A percentile compares a stretch with the other conserved stretches of the same genome.
These are phyloP conservation scores for Xyliphius kryptos DNA, from an alignment of 2,113 vertebrate genomes.

Conservation along the genomic window DNA sequence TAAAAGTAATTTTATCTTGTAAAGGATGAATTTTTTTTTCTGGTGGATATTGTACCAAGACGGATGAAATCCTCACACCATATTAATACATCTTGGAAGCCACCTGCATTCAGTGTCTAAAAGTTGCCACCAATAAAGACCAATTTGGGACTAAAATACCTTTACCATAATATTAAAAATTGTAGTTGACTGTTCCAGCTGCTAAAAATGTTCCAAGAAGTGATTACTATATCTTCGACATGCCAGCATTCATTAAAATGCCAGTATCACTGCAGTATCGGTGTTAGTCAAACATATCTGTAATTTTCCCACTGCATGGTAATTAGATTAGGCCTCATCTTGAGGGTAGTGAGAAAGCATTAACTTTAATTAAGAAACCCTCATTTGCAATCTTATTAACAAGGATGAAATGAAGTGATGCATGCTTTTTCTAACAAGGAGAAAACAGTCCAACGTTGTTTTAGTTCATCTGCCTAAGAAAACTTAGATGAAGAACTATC, in stretches of 20 bases:
- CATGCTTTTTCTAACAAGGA: constrained; percentile 2
- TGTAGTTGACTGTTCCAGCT: constrained; percentile 18
- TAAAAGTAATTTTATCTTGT: constrained; percentile 68
- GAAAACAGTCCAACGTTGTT: constrained; percentile 13
- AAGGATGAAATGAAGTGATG: constrained; percentile 29
- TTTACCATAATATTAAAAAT: constrained; percentile 50
- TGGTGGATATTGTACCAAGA: constrained; percentile 49
- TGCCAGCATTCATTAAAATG: constrained; percentile 37
- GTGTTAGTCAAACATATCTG: constrained; percentile 36
- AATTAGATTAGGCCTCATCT: constrained; percentile 41
- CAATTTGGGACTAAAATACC: constrained; percentile 51
- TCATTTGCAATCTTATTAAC: constrained; percentile 44
- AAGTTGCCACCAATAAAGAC: constrained; percentile 40
- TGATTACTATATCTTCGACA: constrained; percentile 34
- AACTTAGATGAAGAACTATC: constrained; percentile 16
- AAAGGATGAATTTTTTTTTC: constrained; percentile 54
- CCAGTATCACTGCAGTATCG: constrained; percentile 35
- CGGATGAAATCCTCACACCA: constrained; percentile 48
- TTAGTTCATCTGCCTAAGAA: not conserved
- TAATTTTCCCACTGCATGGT: constrained; percentile 37
- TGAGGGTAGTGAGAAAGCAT: constrained; percentile 39
- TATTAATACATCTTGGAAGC: constrained; percentile 59
- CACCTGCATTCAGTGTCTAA: constrained; percentile 49
- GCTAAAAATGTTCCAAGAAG: constrained; percentile 35
- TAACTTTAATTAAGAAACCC: constrained; percentile 34